Evolutionary conservation across 2,888 invertebrate genomes (phyloP), one percentile per base, ranked within the genome.

Genomic region (Clepsis dumicolana): DNA sequence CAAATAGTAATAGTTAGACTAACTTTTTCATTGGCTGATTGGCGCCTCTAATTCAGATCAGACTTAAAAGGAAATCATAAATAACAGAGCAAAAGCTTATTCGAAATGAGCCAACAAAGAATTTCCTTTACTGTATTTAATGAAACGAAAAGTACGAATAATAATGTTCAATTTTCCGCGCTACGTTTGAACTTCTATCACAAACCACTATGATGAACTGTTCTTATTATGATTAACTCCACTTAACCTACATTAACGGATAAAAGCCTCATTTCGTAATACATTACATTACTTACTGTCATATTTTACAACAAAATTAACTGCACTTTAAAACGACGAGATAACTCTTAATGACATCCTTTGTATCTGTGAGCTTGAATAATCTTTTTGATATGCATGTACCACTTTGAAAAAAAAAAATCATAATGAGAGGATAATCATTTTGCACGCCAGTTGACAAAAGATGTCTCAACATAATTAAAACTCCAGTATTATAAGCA

Each of bases 181-280:
- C 41, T 38, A 62, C 24, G 48, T 18, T 66, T 41, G 48, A 48
- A 57, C 53, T 60, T 41, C 52, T 69, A 50, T 52, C 44, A 66
- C 50, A 44, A 61, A 65, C 59, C 21, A 52, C 52, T 70, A 65
- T 69, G 64, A 71, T 53, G 50, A 57, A 57, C 64, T 32, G 48
- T 60, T 61, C 57, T 73, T 72, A 71, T 72, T 72, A 72, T 73
- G 69, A 70, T 65, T 35, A 62, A 62, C 61, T 68, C 38, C 63
- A 64, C 68, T 71, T 70, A 72, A 69, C 54, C 69, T 72, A 72
- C 18, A 56, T 16, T 70, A 68, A 64, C 60, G 56, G 61, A 27
- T 65, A 71, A 64, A 70, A 72, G 73, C 73, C 73, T 73, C 73
- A 54, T 73, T 59, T 71, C 24, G 59, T 71, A 64, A 73, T 68